Conservation (phyloP, 1,140 invertebrate species). For the Drosophila rhopaloa region DNA sequence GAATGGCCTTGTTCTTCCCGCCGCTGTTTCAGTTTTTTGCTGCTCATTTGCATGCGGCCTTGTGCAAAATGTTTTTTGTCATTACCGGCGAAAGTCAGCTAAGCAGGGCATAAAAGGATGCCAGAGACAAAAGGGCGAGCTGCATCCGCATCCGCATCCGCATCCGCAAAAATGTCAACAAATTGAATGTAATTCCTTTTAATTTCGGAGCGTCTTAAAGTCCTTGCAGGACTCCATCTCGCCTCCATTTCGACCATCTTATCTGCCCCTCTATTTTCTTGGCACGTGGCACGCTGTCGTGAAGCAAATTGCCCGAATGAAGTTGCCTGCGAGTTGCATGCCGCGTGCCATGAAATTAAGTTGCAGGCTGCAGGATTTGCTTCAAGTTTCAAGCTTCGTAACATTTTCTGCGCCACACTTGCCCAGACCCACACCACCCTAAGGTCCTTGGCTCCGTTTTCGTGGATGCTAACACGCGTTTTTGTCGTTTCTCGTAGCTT, state of each 20-base stretch:
- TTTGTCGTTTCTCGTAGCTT: conserved; percentile 63
- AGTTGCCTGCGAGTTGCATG: conserved; percentile 59
- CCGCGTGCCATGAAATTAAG: conserved; percentile 77
- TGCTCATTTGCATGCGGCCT: conserved; percentile 73
- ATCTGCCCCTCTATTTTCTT: conserved; percentile 11
- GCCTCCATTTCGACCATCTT: conserved; percentile 15
- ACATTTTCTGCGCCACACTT: conserved; percentile 59
- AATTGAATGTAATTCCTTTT: conserved; percentile 81
- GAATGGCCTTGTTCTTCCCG: conserved; percentile 35
- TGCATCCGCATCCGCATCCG: conserved; percentile 6
- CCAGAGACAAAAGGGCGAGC: conserved; percentile 32
- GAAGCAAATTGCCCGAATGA: conserved; percentile 78
- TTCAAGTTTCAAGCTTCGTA: conserved; percentile 65
- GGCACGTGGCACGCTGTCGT: conserved; percentile 69
- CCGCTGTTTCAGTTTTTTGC: conserved; percentile 39
- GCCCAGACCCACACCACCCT: conserved; percentile 16
- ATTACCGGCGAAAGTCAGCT: conserved; percentile 63
- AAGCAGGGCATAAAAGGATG: conserved; percentile 25
- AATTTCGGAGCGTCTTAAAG: conserved; percentile 62
- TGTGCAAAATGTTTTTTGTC: conserved; percentile 74
- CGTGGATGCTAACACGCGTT: conserved; percentile 68
- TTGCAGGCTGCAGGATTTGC: conserved; percentile 79
- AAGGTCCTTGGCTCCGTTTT: conserved; percentile 56
- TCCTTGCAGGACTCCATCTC: conserved; percentile 50
- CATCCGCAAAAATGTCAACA: conserved; percentile 65